These are phyloP conservation scores for Caenorhabditis afra DNA, from an alignment of 2,888 invertebrate genomes.

Conservation along the genomic window DNA sequence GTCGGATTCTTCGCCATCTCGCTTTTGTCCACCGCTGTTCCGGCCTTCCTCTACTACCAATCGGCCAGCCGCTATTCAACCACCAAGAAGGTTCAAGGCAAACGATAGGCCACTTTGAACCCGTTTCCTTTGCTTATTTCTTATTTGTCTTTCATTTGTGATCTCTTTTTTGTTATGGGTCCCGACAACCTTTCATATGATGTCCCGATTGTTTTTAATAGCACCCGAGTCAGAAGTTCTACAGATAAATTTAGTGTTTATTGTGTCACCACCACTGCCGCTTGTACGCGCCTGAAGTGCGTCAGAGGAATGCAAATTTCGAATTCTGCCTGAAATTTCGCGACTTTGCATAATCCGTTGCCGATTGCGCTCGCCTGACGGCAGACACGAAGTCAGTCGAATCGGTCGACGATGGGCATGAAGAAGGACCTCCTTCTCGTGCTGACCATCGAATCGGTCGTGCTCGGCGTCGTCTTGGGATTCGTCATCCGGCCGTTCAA, in stretches of 20 bases:
- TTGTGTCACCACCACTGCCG: no score
- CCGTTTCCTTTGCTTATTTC: neutral
- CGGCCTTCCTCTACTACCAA: conserved; percentile 15
- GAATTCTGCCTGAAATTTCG: neutral
- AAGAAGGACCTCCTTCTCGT: conserved; percentile 88
- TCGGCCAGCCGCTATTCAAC: conserved; percentile 9
- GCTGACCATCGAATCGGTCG: conserved; percentile 87
- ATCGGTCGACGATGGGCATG: conserved; percentile 80
- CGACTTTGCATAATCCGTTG: conserved; percentile 39
- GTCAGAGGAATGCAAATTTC: conserved; percentile 48
- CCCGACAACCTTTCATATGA: conserved; percentile 1
- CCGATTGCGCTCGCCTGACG: neutral
- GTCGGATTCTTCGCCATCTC: conserved; percentile 18
- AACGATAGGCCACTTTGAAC: neutral
- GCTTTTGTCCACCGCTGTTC: conserved; percentile 8
- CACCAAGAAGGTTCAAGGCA: neutral
- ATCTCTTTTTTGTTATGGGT: conserved; percentile 3
- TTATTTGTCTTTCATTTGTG: conserved; percentile 12
- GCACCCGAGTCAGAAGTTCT: conserved; percentile 16
- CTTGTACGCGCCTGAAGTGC: conserved; percentile 16
- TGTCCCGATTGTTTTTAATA: conserved; percentile 19
- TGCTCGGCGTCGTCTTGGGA: conserved; percentile 85
- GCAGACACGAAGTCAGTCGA: conserved; percentile 13
- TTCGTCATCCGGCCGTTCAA: conserved; percentile 82
- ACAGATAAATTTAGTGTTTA: conserved; percentile 14